Percentiles rank a stretch among this genome's conserved stretches.
These are phyloP conservation scores for Leptodirus hochenwartii DNA, from an alignment of 2,888 invertebrate genomes.

Conservation along the genomic window DNA sequence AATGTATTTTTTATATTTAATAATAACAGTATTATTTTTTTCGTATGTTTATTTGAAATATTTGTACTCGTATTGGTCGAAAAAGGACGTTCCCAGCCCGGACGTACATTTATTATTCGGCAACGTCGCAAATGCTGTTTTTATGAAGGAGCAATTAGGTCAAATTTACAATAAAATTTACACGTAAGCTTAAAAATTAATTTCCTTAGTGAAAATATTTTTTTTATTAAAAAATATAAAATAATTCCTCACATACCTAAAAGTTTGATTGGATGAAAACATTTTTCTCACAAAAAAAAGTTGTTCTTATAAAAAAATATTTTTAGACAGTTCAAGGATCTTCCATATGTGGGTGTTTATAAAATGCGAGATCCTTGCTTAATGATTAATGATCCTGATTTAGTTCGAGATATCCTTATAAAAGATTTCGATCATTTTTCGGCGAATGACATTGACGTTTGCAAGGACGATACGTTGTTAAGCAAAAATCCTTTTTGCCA, in stretches of 20 bases:
- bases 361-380: constrained; percentile 19
- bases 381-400: constrained; percentile 21
- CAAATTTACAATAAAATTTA: constrained; percentile 11
- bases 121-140: constrained; percentile 9
- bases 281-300: constrained; percentile 5
- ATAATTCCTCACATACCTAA: too few relatives aligned
- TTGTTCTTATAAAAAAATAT: not conserved
- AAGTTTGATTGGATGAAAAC: constrained; percentile 2
- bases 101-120: constrained; percentile 9
- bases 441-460: constrained; percentile 22
- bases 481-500: constrained; percentile 30
- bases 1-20: too few relatives aligned
- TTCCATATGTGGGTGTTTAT: constrained; percentile 23
- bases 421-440: constrained; percentile 24
- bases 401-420: constrained; percentile 20
- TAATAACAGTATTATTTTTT: too few relatives aligned
- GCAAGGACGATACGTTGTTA: constrained; percentile 28
- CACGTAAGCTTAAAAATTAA: constrained; percentile 10
- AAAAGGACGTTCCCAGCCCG: constrained; percentile 8
- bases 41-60: constrained; percentile 1
- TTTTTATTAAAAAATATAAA: too few relatives aligned
- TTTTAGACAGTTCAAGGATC: constrained; percentile 12
- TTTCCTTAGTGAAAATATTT: not conserved
- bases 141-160: constrained; percentile 8
- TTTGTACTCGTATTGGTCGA: constrained; percentile 11